Evolutionary conservation across 2,113 vertebrate genomes (phyloP).

Genomic region (Notarius quadriscutis): DNA sequence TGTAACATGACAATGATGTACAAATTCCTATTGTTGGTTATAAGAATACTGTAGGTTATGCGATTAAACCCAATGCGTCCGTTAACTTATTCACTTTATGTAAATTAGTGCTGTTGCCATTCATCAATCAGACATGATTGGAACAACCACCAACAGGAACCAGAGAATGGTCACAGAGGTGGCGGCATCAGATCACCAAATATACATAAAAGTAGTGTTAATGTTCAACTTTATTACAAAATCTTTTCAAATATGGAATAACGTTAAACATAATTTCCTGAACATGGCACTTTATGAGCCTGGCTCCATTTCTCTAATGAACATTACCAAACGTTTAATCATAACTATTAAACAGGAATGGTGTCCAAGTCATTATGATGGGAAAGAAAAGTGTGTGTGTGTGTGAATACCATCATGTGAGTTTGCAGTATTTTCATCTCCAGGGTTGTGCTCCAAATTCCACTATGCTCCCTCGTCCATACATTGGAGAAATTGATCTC

Average conservation of each 20-base stretch:
- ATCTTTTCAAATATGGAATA: background rate
- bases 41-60: too few relatives aligned
- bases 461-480: background rate
- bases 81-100: background rate
- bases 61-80: background rate
- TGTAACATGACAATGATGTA: background rate
- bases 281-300: background rate
- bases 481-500: background rate
- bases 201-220: background rate
- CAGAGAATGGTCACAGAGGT: background rate
- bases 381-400: background rate
- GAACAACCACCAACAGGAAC: background rate
- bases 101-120: background rate
- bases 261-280: background rate
- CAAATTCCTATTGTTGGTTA: too few relatives aligned
- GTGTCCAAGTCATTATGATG: conserved; percentile 4
- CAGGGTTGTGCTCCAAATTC: background rate
- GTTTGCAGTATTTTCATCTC: background rate
- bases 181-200: background rate
- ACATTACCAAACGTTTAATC: conserved; percentile 11
- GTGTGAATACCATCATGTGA: background rate
- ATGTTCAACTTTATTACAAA: background rate
- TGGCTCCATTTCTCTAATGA: conserved; percentile 14
- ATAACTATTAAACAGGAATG: conserved; percentile 1
- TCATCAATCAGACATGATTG: background rate